Evolutionary conservation across 1,140 invertebrate species (phyloP), one percentile per base, ranked within the genome.

Genomic region (Diabrotica virgifera): DNA sequence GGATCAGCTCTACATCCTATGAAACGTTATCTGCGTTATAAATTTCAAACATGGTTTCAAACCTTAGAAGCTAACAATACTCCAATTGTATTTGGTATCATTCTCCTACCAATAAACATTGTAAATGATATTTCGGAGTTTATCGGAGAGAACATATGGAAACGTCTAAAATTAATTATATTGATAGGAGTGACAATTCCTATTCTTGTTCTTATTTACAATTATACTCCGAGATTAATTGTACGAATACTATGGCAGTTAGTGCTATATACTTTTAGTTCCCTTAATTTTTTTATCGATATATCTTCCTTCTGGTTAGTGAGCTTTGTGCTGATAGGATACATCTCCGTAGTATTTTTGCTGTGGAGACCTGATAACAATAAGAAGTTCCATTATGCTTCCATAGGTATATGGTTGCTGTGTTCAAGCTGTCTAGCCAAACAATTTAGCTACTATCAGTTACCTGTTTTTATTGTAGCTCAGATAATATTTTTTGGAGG

Each of bases 1-100:
- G 94, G 94, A 10, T 93, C 92, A 7, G 89, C 95, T 40, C 82
- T 97, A 35, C 91, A 95, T 79, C 94, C 94, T 0, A 90, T 96
- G 70, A 97, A 97, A 75, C 83, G 87, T 62, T 87, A 85, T 37
- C 74, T 95, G 10, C 86, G 89, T 6, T 85, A 85, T 14, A 82
- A 82, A 69, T 82, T 92, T 54, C 85, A 87, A 64, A 82, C 82
- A 65, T 96, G 93, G 93, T 87, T 90, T 68, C 78, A 82, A 67
- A 80, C 80, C 65, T 76, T 88, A 6, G 85, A 89, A 65, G 79
- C 79, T 54, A 84, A 84, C 0, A 79, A 84, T 50, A 85, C 83
- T 35, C 87, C 87, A 38, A 77, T 90, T 38, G 66, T 87, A 36
- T 77, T 94, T 37, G 91, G 90, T 9, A 68, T 93, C n/a, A 77